Evolutionary conservation across 2,888 invertebrate species (phyloP).

Genomic region (Cristatella mucedo): DNA sequence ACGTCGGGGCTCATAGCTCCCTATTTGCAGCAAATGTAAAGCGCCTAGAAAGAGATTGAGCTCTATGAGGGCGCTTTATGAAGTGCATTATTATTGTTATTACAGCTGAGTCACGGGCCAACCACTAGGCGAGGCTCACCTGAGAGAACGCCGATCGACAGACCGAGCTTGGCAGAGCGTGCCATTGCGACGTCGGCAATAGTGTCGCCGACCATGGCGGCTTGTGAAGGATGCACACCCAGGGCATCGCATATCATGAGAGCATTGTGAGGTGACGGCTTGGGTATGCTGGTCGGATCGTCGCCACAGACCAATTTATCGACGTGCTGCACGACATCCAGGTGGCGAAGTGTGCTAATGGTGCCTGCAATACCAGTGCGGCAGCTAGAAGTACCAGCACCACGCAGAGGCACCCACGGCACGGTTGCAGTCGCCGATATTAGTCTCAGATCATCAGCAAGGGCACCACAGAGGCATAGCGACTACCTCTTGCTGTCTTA

Average conservation of each 20-base stretch:
- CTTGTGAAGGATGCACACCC: slow-evolving; percentile 21
- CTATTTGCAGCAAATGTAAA: too few species aligned
- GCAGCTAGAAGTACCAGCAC: neutral
- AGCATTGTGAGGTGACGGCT: slow-evolving; percentile 39
- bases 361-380: too few species aligned
- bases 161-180: slow-evolving; percentile 35
- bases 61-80: too few species aligned
- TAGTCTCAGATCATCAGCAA: slow-evolving; percentile 9
- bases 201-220: slow-evolving; percentile 41
- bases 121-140: slow-evolving; percentile 21
- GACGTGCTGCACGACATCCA: too few species aligned
- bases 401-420: neutral
- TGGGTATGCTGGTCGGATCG: slow-evolving; percentile 35
- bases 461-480: too few species aligned
- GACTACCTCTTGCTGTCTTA: too few species aligned
- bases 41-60: too few species aligned
- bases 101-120: too few species aligned
- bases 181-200: slow-evolving; percentile 40
- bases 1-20: too few species aligned
- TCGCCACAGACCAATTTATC: slow-evolving; percentile 40
- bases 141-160: slow-evolving; percentile 38
- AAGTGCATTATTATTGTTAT: too few species aligned
- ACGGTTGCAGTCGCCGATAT: slow-evolving; percentile 6
- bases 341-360: too few species aligned
- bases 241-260: slow-evolving; percentile 26